phyloP scores from a whole-genome alignment of 2,888 invertebrate species.

The Tromatobia lineatoria region DNA sequence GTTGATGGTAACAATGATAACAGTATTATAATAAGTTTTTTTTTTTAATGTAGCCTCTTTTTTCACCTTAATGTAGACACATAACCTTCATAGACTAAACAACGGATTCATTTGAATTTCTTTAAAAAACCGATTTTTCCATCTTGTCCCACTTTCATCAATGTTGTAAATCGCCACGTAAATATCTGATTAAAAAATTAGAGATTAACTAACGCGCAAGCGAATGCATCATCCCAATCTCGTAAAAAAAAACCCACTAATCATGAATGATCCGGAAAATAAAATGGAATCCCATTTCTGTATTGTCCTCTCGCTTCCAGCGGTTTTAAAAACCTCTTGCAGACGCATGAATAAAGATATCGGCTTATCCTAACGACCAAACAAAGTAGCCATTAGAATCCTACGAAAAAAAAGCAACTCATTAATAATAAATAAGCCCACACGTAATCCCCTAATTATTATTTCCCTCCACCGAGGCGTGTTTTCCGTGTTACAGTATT shows the following conservation, averaged over 20 bases:
- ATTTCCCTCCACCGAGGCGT: not conserved
- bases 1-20: too few species aligned
- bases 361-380: not conserved
- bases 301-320: not conserved
- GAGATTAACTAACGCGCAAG: too few species aligned
- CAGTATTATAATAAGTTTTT: too few species aligned
- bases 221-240: too few species aligned
- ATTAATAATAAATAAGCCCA: slow-evolving; percentile 9
- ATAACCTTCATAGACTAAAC: too few species aligned
- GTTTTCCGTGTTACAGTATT: slow-evolving; percentile 6
- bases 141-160: not conserved
- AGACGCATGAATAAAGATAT: not conserved
- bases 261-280: not conserved
- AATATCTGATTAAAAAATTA: too few species aligned
- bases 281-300: not conserved
- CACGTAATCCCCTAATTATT: slow-evolving; percentile 4
- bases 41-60: too few species aligned
- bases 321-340: not conserved
- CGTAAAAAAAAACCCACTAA: not conserved
- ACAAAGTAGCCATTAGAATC: not conserved
- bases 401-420: not conserved
- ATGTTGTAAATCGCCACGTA: too few species aligned
- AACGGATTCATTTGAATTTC: too few species aligned
- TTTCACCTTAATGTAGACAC: too few species aligned
- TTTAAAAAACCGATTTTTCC: not conserved